phyloP scores from a whole-genome alignment of 2,888 invertebrate species.

The Biston betularia region DNA sequence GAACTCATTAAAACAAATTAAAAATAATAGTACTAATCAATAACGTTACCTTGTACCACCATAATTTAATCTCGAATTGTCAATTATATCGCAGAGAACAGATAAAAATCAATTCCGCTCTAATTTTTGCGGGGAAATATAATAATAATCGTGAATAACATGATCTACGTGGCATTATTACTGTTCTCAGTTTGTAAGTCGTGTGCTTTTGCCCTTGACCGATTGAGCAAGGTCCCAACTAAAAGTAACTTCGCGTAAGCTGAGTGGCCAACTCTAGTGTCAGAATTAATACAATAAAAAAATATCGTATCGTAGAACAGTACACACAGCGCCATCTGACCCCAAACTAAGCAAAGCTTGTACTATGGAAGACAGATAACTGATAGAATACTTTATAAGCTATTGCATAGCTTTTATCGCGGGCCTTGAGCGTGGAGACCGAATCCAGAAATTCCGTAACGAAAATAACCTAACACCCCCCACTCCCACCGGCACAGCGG shows the following conservation, averaged over 20 bases:
- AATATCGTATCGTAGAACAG: too few species aligned
- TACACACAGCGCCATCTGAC: too few species aligned
- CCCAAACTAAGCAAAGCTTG: too few species aligned
- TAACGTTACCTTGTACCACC: slow-evolving; percentile 15
- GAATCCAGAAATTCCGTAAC: too few species aligned
- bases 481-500: too few species aligned
- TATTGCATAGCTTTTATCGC: too few species aligned
- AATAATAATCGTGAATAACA: slow-evolving; percentile 39
- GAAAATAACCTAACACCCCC: too few species aligned
- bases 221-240: slow-evolving; percentile 38
- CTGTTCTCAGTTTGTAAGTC: slow-evolving; percentile 16
- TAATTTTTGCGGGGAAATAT: slow-evolving; percentile 36
- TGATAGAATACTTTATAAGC: too few species aligned
- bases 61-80: slow-evolving; percentile 31
- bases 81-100: slow-evolving; percentile 35
- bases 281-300: too few species aligned
- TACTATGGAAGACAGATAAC: too few species aligned
- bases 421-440: too few species aligned
- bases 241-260: neutral
- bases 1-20: neutral
- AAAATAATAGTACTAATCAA: neutral
- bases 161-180: slow-evolving; percentile 37
- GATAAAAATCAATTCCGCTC: slow-evolving; percentile 44
- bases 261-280: too few species aligned
- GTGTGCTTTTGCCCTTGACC: slow-evolving; percentile 41